phyloP scores from a whole-genome alignment of 1,140 invertebrate species.

The Scaptomyza hsui region DNA sequence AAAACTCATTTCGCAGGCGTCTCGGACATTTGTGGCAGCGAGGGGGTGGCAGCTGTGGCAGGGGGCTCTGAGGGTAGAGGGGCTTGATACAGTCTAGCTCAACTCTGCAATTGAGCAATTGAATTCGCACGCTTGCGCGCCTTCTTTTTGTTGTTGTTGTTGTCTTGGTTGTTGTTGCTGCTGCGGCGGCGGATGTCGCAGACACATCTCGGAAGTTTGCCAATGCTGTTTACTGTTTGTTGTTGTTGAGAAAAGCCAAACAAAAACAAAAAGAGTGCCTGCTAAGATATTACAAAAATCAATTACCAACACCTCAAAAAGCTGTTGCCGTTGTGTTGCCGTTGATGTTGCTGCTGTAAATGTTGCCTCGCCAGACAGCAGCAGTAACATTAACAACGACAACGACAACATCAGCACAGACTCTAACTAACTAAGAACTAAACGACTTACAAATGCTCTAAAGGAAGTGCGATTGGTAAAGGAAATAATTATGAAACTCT shows the following conservation, averaged over 20 bases:
- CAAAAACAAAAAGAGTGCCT: constrained; percentile 64
- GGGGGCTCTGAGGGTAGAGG: not conserved
- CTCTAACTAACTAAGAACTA: not conserved
- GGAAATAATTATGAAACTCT: too few species aligned
- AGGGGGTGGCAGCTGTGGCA: not conserved
- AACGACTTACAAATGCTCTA: constrained; percentile 18
- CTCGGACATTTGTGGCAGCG: constrained; percentile 2
- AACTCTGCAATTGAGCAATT: constrained; percentile 76
- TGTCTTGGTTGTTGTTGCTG: constrained; percentile 39
- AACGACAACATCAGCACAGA: constrained; percentile 43
- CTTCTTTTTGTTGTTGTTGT: constrained; percentile 53
- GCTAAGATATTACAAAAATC: constrained; percentile 82
- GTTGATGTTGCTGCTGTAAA: constrained; percentile 48
- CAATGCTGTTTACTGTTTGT: constrained; percentile 28
- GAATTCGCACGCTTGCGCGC: constrained; percentile 82
- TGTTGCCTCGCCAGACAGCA: constrained; percentile 32
- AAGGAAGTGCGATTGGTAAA: too few species aligned
- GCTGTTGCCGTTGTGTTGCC: constrained; percentile 60
- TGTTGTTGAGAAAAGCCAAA: constrained; percentile 64
- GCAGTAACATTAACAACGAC: constrained; percentile 70
- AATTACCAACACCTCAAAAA: constrained; percentile 82
- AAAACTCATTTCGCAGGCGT: constrained; percentile 69
- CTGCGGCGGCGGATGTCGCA: constrained; percentile 69
- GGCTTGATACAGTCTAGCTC: constrained; percentile 23
- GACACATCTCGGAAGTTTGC: constrained; percentile 78